These are phyloP conservation scores for Craseonycteris thonglongyai DNA, from an alignment of 2,113 vertebrate species.

Conservation along the genomic window DNA sequence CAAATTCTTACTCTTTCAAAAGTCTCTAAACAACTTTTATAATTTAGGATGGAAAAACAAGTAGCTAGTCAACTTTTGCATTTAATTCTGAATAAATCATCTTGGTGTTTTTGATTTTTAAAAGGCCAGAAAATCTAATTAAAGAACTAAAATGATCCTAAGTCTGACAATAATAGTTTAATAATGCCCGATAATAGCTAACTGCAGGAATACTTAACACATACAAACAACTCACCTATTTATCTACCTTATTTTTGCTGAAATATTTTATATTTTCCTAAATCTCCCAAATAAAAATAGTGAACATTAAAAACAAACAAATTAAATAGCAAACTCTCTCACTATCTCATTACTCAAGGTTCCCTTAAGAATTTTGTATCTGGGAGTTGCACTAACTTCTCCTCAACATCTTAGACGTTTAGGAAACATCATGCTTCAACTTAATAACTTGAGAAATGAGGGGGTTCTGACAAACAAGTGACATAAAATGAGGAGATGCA, in stretches of 20 bases:
- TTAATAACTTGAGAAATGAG: neutral
- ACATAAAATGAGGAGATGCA: neutral
- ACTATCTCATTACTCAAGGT: neutral
- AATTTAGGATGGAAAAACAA: conserved; percentile 51
- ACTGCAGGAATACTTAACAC: neutral
- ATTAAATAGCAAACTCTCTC: neutral
- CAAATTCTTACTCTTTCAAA: conserved; percentile 46
- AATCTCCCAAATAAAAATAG: neutral
- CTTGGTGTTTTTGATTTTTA: neutral
- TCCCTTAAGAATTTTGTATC: neutral
- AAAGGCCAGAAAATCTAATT: neutral
- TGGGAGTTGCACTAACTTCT: neutral
- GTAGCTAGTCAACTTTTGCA: neutral
- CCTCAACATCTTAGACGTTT: neutral
- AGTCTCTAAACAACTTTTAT: conserved; percentile 39
- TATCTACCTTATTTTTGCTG: neutral
- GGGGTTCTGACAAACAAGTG: neutral
- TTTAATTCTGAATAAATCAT: conserved; percentile 28
- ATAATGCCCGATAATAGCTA: neutral
- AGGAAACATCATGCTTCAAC: neutral
- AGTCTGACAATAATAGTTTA: neutral
- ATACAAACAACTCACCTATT: neutral
- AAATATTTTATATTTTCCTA: neutral
- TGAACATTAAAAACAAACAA: neutral
- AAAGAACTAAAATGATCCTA: neutral